Conservation (phyloP, 2,888 invertebrate genomes). For the Tinea pellionella region DNA sequence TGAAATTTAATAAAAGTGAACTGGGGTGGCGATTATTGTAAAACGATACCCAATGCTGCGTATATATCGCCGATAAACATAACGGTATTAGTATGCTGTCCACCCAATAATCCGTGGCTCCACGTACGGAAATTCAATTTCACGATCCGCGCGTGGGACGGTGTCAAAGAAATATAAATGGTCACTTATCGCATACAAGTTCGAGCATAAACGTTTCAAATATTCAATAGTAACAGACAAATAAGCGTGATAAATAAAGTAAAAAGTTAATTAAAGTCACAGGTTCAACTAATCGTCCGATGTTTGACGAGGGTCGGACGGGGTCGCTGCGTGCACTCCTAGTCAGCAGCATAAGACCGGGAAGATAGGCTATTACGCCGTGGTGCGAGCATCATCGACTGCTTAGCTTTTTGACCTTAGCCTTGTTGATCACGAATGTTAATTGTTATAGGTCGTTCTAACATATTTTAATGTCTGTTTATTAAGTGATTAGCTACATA, state of each 20-base stretch:
- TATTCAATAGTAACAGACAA: background rate
- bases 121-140: slow-evolving; percentile 43
- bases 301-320: slow-evolving; percentile 60
- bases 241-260: slow-evolving; percentile 28
- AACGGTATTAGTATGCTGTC: slow-evolving; percentile 25
- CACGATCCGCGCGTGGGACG: slow-evolving; percentile 32
- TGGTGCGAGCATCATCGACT: slow-evolving; percentile 4
- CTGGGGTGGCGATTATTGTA: slow-evolving; percentile 7
- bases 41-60: slow-evolving; percentile 22
- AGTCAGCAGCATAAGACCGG: slow-evolving; percentile 25
- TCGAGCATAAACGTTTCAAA: background rate
- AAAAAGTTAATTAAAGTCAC: slow-evolving; percentile 48
- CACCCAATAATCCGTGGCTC: slow-evolving; percentile 30
- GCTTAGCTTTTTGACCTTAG: slow-evolving; percentile 56
- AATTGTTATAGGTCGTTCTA: slow-evolving; percentile 26
- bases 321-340: slow-evolving; percentile 38
- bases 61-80: slow-evolving; percentile 28
- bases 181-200: slow-evolving; percentile 24
- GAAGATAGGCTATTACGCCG: slow-evolving; percentile 18
- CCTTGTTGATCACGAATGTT: slow-evolving; percentile 61
- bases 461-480: background rate
- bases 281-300: slow-evolving; percentile 59
- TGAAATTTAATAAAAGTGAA: background rate
- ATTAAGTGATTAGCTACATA: too few species aligned
- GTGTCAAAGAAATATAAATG: slow-evolving; percentile 36